phyloP scores from a whole-genome alignment of 2,113 vertebrate species.

The Anarrhichthys ocellatus region DNA sequence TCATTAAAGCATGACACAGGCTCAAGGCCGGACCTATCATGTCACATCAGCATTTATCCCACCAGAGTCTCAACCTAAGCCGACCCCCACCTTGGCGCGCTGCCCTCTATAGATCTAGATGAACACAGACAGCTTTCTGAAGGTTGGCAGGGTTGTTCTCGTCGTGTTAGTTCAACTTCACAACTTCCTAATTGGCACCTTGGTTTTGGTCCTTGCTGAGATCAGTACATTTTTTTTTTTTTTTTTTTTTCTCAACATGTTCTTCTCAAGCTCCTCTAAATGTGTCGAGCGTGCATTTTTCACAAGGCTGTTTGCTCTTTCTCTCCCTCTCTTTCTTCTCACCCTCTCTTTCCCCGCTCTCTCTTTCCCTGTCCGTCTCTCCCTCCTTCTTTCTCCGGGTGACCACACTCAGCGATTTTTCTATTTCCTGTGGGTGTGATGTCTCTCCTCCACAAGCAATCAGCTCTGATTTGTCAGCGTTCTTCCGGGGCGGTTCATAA shows the following conservation, averaged over 20 bases:
- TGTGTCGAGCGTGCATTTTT: conserved; percentile 83
- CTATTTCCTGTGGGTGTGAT: conserved; percentile 85
- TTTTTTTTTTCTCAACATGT: conserved; percentile 64
- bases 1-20: conserved; percentile 74
- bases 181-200: conserved; percentile 83
- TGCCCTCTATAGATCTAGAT: conserved; percentile 61
- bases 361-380: conserved; percentile 51
- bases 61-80: conserved; percentile 55
- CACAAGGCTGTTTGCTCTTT: conserved; percentile 70
- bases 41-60: conserved; percentile 75
- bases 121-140: conserved; percentile 67
- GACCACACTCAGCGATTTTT: conserved; percentile 88
- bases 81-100: conserved; percentile 39
- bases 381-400: conserved; percentile 73
- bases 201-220: conserved; percentile 84
- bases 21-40: conserved; percentile 68
- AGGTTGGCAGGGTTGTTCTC: conserved; percentile 73
- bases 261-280: conserved; percentile 81
- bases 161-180: conserved; percentile 77
- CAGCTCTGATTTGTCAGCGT: conserved; percentile 86
- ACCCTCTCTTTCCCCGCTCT: conserved; percentile 43
- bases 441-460: conserved; percentile 85
- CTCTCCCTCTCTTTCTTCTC: conserved; percentile 37
- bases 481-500: conserved; percentile 84
- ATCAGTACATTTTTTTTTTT: conserved; percentile 67